Base-by-base conservation (phyloP, 2,797 vertebrate genomes). In the Coregonus sp. region DNA sequence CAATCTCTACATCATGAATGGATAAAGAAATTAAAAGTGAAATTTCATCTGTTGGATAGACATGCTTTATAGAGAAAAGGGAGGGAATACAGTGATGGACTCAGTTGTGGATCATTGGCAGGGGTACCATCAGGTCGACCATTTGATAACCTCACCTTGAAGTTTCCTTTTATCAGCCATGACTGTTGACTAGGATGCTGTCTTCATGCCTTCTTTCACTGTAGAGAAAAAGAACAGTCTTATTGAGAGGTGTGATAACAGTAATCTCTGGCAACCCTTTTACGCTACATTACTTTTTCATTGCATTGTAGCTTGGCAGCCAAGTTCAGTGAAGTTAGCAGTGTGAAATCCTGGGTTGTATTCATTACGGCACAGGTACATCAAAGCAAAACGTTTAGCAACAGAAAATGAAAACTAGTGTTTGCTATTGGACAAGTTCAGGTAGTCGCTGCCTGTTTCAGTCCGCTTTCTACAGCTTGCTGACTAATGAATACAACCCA, bases 121-220 rank as follows among this genome's bases (percentile, higher is more conserved):
- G 63, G 9, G 25, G 14, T 33, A 14, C 6, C 25, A 29, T 66
- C 63, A 5, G 29, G 4, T 66, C 4, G 14, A 47, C 40, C 40
- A 47, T 47, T 47, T 47, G 40, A 9, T 47, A 12, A 47, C 9
- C 87, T 94, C 83, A 97, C 97, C 96, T 96, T 98, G 97, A 89
- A 98, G 94, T 95, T 98, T 98, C 93, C 97, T 95, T 95, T 98
- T 98, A 94, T 98, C 97, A 90, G 97, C 97, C 97, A 98, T 98
- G 94, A 92, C 95, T 96, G 91, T 93, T 87, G 89, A 95, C 95
- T 96, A 96, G 85, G 93, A 93, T 94, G 82, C 91, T 94, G 93
- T 96, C 96, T 95, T 97, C 96, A 98, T 97, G 95, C 96, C 96
- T 94, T 96, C 93, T 93, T 92, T 94, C 86, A 90, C 93, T 93